Conservation (phyloP, 35 echinoderm and acorn worm species). For the Heliocidaris tuberculata region DNA sequence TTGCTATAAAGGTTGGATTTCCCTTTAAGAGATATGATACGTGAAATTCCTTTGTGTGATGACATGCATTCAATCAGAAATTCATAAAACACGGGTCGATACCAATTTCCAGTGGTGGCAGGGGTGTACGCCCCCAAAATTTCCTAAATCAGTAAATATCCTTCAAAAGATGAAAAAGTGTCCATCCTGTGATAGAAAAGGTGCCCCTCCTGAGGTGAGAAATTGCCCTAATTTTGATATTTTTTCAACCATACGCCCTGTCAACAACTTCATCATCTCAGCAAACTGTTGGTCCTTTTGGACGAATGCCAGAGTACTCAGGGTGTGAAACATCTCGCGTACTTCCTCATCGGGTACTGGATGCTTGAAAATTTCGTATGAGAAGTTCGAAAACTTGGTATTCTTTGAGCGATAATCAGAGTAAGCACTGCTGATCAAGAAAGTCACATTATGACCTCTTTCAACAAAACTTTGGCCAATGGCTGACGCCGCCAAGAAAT, state of each 20-base stretch:
- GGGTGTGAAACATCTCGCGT: conserved; percentile 3
- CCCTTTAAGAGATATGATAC: no score
- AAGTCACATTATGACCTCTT: conserved; percentile 16
- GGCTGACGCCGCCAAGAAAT: conserved; percentile 34
- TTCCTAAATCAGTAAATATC: no score
- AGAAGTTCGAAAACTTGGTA: not conserved
- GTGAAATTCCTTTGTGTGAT: no score
- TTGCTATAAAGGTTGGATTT: no score
- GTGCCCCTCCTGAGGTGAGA: no score
- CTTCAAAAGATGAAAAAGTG: no score
- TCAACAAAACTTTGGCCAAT: not conserved
- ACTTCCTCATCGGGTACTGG: conserved; percentile 22
- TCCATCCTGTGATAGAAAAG: no score
- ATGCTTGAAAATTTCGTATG: conserved; percentile 22
- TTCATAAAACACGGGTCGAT: no score
- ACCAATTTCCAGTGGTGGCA: no score
- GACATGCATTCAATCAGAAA: no score
- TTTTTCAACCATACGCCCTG: not conserved
- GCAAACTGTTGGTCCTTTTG: not conserved
- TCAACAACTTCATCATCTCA: conserved; percentile 3
- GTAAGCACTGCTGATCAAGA: conserved; percentile 17
- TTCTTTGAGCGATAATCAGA: not conserved
- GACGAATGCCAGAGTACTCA: conserved; percentile 49
- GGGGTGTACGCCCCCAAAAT: no score
- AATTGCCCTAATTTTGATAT: no score